Conservation (phyloP, 1,140 invertebrate species). For the Lordiphosa mommai region DNA sequence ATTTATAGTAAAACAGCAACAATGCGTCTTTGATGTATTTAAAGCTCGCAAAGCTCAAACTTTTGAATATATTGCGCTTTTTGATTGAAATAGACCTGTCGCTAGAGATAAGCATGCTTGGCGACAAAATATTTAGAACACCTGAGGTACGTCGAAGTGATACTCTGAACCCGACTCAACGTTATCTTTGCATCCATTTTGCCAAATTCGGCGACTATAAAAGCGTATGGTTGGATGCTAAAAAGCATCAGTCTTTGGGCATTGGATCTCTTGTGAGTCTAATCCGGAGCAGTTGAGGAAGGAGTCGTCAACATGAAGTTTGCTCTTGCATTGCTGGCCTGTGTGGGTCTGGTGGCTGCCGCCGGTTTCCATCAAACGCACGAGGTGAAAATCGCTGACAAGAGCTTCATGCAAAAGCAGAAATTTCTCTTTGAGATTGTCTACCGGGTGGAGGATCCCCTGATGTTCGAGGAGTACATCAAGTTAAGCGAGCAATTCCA, state of each 20-base stretch:
- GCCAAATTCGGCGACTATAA: conserved; percentile 43
- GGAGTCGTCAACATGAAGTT: conserved; percentile 56
- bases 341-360: conserved; percentile 59
- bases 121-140: too few species aligned
- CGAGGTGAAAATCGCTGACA: conserved; percentile 57
- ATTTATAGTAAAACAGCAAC: too few species aligned
- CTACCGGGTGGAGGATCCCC: conserved; percentile 55
- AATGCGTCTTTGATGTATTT: too few species aligned
- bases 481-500: conserved; percentile 39
- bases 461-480: conserved; percentile 60
- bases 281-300: conserved; percentile 65
- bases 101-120: too few species aligned
- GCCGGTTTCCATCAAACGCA: conserved; percentile 46
- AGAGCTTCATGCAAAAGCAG: conserved; percentile 49
- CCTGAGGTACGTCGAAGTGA: too few species aligned
- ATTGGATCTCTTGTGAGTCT: conserved; percentile 58
- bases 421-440: conserved; percentile 69
- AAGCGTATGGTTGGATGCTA: conserved; percentile 5
- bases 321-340: conserved; percentile 62
- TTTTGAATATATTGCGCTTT: too few species aligned
- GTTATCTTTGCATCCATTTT: too few species aligned
- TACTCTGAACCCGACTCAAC: too few species aligned
- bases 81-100: too few species aligned
- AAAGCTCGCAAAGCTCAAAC: too few species aligned
- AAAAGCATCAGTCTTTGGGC: conserved; percentile 74